Evolutionary conservation across 2,888 invertebrate genomes (phyloP), one percentile per base, ranked within the genome.

Genomic region (Sminthurinus aureus): DNA sequence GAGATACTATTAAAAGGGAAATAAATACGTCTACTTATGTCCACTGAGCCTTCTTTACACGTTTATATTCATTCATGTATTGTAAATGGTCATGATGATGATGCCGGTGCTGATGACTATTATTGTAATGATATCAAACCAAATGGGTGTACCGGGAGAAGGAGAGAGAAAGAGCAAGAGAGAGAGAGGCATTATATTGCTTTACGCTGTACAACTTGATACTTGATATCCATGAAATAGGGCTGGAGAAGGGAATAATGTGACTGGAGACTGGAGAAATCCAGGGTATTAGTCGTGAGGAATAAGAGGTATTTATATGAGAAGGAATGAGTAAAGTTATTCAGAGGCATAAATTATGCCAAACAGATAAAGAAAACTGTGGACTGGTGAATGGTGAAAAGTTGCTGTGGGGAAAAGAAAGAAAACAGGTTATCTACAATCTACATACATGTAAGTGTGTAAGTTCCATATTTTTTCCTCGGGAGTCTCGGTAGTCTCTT

Each of bases 201-300:
- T 38, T 38, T 38, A 38, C 38, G 6, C 38, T n/a, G n/a, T n/a
- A n/a, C n/a, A n/a, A n/a, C n/a, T n/a, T n/a, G n/a, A n/a, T n/a
- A n/a, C n/a, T n/a, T n/a, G n/a, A n/a, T n/a, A n/a, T n/a, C n/a
- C n/a, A n/a, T n/a, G n/a, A n/a, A n/a, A n/a, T n/a, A n/a, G n/a
- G 22, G 22, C 13, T 8, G 20, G 58, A 13, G 13, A 13, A 1
- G 9, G 66, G 24, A 58, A 51, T 77, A 78, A 66, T 26, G 18
- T 66, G 64, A 78, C 58, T 78, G 64, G 64, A 78, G 78, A 78
- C 78, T 78, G 58, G 38, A 22, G 26, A 38, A 64, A 78, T 78
- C 77, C 77, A 22, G n/a, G 64, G 26, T 26, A 78, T 78, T 78
- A 78, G 78, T 78, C 78, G 66, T 66, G 78, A 66, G 78, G 78